Conservation (phyloP, 2,888 invertebrate species). For the Callyntrura guangdongensis region DNA sequence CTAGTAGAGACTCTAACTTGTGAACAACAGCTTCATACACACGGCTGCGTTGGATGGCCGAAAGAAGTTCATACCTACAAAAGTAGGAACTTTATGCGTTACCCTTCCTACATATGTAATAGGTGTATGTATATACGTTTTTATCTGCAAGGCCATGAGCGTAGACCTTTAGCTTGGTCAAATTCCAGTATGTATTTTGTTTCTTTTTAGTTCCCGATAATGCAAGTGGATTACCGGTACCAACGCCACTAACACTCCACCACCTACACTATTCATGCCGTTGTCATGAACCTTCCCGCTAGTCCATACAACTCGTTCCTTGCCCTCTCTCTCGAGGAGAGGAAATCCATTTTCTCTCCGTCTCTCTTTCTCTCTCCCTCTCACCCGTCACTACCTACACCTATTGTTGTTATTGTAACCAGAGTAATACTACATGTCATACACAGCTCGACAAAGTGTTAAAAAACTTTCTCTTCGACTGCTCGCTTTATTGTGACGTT, state of each 20-base stretch:
- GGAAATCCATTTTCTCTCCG: constrained; percentile 31
- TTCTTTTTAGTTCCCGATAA: background rate
- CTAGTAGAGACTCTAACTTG: no score
- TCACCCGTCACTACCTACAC: no score
- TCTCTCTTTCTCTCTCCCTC: background rate
- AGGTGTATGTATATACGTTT: background rate
- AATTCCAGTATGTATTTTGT: background rate
- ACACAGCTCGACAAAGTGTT: constrained; percentile 7
- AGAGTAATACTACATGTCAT: constrained; percentile 15
- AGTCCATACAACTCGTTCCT: constrained; percentile 26
- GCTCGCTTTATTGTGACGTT: background rate
- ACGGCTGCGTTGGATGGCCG: no score
- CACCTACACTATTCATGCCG: background rate
- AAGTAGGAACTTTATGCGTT: no score
- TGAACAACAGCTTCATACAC: no score
- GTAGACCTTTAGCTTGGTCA: constrained; percentile 6
- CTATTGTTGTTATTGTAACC: background rate
- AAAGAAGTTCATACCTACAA: no score
- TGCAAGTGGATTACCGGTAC: background rate
- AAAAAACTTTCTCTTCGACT: constrained; percentile 31
- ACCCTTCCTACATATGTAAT: no score
- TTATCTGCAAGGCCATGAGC: constrained; percentile 19
- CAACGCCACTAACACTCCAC: background rate
- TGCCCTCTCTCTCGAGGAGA: constrained; percentile 32
- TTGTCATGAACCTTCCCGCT: constrained; percentile 7